Evolutionary conservation across 2,888 invertebrate genomes (phyloP).

Genomic region (Coronaproctus castanopsis): DNA sequence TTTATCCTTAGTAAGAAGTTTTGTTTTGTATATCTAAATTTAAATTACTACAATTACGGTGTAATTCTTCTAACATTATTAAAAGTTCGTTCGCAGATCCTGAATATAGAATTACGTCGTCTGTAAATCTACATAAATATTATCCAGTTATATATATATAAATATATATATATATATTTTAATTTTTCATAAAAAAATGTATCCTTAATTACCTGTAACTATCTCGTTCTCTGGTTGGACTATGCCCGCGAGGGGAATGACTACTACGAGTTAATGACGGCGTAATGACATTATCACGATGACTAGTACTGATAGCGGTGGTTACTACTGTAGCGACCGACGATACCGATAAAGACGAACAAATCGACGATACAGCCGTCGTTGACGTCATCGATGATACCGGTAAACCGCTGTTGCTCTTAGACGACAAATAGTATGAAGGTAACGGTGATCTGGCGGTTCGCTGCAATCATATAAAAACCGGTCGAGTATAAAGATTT

Average conservation of each 20-base stretch:
- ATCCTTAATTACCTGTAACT: constrained; percentile 47
- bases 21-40: too few species aligned
- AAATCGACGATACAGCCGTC: not conserved
- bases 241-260: constrained; percentile 57
- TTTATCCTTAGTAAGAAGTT: too few species aligned
- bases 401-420: not conserved
- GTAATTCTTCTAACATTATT: too few species aligned
- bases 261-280: constrained; percentile 31
- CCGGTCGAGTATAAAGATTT: too few species aligned
- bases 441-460: constrained; percentile 17
- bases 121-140: too few species aligned
- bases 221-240: constrained; percentile 59
- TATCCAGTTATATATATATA: too few species aligned
- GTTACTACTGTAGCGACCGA: constrained; percentile 23
- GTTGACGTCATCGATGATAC: not conserved
- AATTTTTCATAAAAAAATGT: too few species aligned
- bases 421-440: constrained; percentile 7
- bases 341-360: not conserved
- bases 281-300: constrained; percentile 30
- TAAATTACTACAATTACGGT: too few species aligned
- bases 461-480: constrained; percentile 4
- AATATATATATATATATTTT: too few species aligned
- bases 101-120: too few species aligned
- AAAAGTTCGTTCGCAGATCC: too few species aligned
- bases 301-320: constrained; percentile 30